Percentiles rank a stretch among this genome's conserved stretches.
These are phyloP conservation scores for Lucilia sericata DNA, from an alignment of 1,140 invertebrate genomes.

Conservation along the genomic window DNA sequence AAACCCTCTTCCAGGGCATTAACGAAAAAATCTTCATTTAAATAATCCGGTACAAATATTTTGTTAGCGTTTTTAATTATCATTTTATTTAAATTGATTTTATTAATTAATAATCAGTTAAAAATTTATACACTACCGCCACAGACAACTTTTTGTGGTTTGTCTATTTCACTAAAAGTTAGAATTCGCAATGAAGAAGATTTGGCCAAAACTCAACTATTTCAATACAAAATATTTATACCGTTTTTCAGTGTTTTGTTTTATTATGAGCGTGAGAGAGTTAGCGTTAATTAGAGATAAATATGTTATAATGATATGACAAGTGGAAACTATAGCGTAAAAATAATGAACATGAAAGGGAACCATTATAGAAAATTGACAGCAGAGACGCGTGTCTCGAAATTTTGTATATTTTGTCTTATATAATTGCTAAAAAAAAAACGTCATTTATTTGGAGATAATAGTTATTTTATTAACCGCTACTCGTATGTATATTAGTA, in stretches of 20 bases:
- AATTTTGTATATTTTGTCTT: neutral
- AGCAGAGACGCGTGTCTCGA: too few relatives aligned
- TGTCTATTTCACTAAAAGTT: neutral
- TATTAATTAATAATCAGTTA: neutral
- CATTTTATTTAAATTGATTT: constrained; percentile 41
- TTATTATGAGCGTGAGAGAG: too few relatives aligned
- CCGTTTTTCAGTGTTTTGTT: too few relatives aligned
- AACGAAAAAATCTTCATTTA: constrained; percentile 57
- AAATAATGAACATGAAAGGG: too few relatives aligned
- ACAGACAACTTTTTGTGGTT: neutral
- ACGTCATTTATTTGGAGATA: neutral
- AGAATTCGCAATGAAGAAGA: constrained; percentile 19
- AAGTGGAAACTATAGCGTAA: too few relatives aligned
- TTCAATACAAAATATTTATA: neutral
- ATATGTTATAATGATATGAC: too few relatives aligned
- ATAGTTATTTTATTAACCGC: neutral
- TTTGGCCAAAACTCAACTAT: constrained; percentile 3
- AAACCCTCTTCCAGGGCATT: constrained; percentile 60
- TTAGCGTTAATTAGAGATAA: too few relatives aligned
- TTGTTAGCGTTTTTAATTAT: constrained; percentile 55
- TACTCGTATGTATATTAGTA: too few relatives aligned
- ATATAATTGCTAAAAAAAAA: neutral
- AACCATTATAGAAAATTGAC: too few relatives aligned
- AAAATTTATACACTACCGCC: neutral
- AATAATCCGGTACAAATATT: constrained; percentile 57